Evolutionary conservation across 1,140 invertebrate species (phyloP).

Genomic region (Drosophila paulistorum): DNA sequence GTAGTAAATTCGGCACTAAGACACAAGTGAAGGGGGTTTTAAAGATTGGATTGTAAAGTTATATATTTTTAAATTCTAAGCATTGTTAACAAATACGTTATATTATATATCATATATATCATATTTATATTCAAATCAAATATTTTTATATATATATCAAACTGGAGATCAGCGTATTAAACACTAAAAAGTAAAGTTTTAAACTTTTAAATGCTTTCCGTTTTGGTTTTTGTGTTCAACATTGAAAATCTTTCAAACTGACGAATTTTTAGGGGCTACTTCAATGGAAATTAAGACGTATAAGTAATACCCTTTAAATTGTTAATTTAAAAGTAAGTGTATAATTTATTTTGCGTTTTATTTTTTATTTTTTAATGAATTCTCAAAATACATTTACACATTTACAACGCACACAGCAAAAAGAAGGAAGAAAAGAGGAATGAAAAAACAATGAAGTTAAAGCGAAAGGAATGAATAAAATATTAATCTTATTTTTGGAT

Average conservation of each 20-base stretch:
- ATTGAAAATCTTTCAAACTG: too few species aligned
- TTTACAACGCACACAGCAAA: slow-evolving; percentile 49
- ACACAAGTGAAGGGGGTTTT: too few species aligned
- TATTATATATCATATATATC: too few species aligned
- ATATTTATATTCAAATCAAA: background rate
- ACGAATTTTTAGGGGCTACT: too few species aligned
- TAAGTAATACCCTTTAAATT: too few species aligned
- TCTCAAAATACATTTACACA: slow-evolving; percentile 67
- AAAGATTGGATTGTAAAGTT: background rate
- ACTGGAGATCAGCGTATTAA: too few species aligned
- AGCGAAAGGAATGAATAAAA: slow-evolving; percentile 13
- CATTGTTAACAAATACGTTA: too few species aligned
- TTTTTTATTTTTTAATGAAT: slow-evolving; percentile 47
- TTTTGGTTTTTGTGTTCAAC: too few species aligned
- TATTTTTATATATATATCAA: background rate
- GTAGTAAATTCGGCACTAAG: background rate
- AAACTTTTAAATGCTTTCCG: too few species aligned
- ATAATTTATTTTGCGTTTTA: background rate
- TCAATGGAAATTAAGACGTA: too few species aligned
- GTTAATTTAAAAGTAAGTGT: background rate
- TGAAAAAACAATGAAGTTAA: slow-evolving; percentile 30
- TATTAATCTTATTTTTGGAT: slow-evolving; percentile 2
- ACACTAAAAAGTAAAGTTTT: too few species aligned
- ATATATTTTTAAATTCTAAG: background rate
- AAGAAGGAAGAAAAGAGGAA: slow-evolving; percentile 27